A percentile compares a stretch with the other conserved stretches of the same genome.
phyloP scores from a whole-genome alignment of 2,797 vertebrate genomes.

The Coregonus suidteri region DNA sequence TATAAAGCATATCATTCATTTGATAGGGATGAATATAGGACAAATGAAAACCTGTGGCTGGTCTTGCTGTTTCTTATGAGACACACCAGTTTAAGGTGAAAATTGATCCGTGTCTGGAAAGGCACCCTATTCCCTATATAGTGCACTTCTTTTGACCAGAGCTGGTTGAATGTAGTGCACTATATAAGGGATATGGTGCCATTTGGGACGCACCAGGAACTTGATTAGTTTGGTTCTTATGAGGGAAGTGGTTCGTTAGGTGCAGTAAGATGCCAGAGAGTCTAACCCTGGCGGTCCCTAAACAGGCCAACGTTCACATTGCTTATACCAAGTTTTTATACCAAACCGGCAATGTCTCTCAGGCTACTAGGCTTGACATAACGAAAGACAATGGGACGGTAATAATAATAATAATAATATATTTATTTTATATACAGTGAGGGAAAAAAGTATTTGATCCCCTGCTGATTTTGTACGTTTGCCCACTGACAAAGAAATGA shows the following conservation, averaged over 20 bases:
- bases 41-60: constrained; percentile 76
- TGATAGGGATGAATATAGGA: constrained; percentile 41
- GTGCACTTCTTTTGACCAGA: neutral
- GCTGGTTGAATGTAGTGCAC: neutral
- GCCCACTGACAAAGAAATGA: too few relatives aligned
- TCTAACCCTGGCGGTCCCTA: neutral
- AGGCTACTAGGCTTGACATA: constrained; percentile 26
- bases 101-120: constrained; percentile 31
- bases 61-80: constrained; percentile 95
- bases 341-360: constrained; percentile 27
- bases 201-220: neutral
- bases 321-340: neutral
- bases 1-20: constrained; percentile 14
- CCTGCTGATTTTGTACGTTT: too few relatives aligned
- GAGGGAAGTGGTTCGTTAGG: neutral
- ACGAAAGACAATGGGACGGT: neutral
- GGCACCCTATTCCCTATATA: neutral
- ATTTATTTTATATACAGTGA: too few relatives aligned
- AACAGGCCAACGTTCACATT: neutral
- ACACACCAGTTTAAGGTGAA: constrained; percentile 82
- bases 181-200: neutral
- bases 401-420: too few relatives aligned
- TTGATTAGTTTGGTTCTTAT: neutral
- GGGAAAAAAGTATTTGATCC: too few relatives aligned
- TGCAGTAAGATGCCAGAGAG: neutral